Evolutionary conservation across 2,113 vertebrate species (phyloP), one percentile per base, ranked within the genome.

Genomic region (Lipophrys pholis): DNA sequence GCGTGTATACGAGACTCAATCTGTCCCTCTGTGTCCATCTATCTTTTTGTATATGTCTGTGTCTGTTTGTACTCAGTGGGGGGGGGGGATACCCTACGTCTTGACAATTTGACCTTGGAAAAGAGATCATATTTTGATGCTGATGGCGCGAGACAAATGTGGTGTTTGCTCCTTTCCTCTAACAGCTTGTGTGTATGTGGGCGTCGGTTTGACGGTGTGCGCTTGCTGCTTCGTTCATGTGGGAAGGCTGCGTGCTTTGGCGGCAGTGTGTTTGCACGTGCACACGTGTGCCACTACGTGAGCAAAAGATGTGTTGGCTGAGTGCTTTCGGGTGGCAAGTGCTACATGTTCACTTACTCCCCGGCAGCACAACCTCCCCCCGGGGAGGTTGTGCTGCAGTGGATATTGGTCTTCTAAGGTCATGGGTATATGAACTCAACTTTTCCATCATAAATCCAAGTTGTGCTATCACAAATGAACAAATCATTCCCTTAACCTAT

Each of bases 321-420:
- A 91, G 77, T 89, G 78, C 66, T 85, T 90, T 90, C 35, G 88
- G 78, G 86, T 91, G 87, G 69, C 87, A 87, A 90, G 89, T 89
- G 89, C 87, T 71, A 48, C 40, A 10, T 81, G 73, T 72, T 86
- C 65, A 3, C 21, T 53, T 55, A 54, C 41, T 63, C 69, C 72
- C 61, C 8, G 10, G 64, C n/a, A n/a, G n/a, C n/a, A n/a, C n/a
- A n/a, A n/a, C n/a, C n/a, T n/a, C n/a, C n/a, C n/a, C n/a, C n/a
- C n/a, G 71, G 87, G 73, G 81, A 70, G 68, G 50, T 62, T 57
- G 15, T 48, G 78, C 52, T 50, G 50, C 60, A 40, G 67, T 68
- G 58, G 62, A 75, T 77, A 46, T 63, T 55, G 59, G 79, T 68
- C 80, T 54, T 77, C 39, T 82, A n/a, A 80, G 85, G 78, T 81